Conservation (phyloP, 2,888 invertebrate species). For the Brenthis hecate region DNA sequence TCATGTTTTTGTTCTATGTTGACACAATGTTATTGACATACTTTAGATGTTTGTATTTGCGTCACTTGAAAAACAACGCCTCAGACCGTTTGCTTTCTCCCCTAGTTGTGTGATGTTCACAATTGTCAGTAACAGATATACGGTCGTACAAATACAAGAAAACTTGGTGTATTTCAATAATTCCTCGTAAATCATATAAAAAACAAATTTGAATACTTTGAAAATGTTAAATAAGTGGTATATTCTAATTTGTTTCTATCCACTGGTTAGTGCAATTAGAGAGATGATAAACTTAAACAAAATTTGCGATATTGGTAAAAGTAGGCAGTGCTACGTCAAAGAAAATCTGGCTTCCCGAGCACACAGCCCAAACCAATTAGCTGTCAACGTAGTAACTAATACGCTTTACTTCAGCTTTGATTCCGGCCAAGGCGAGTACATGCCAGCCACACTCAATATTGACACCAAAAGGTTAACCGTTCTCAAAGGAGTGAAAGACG, state of each 20-base stretch:
- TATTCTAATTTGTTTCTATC: conserved; percentile 16
- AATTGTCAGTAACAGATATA: neutral
- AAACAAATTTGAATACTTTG: neutral
- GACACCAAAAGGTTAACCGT: conserved; percentile 58
- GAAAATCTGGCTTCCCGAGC: conserved; percentile 56
- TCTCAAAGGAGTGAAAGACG: conserved; percentile 67
- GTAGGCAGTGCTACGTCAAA: conserved; percentile 61
- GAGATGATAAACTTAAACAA: conserved; percentile 31
- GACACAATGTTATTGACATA: conserved; percentile 38
- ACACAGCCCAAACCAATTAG: conserved; percentile 69
- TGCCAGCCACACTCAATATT: conserved; percentile 58
- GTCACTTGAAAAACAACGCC: conserved; percentile 18
- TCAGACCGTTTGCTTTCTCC: conserved; percentile 21
- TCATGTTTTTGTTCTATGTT: conserved; percentile 11
- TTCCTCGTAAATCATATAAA: neutral
- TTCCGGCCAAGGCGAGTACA: conserved; percentile 64
- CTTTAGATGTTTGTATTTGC: conserved; percentile 29
- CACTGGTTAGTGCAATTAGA: conserved; percentile 19
- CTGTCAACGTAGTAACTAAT: conserved; percentile 58
- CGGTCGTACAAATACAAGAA: conserved; percentile 7
- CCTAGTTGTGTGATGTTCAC: conserved; percentile 3
- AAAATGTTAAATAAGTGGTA: conserved; percentile 18
- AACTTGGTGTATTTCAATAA: neutral
- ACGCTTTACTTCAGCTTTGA: conserved; percentile 70
- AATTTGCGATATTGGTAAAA: conserved; percentile 54